These are phyloP conservation scores for Malachius bipustulatus DNA, from an alignment of 2,888 invertebrate species.

Conservation along the genomic window DNA sequence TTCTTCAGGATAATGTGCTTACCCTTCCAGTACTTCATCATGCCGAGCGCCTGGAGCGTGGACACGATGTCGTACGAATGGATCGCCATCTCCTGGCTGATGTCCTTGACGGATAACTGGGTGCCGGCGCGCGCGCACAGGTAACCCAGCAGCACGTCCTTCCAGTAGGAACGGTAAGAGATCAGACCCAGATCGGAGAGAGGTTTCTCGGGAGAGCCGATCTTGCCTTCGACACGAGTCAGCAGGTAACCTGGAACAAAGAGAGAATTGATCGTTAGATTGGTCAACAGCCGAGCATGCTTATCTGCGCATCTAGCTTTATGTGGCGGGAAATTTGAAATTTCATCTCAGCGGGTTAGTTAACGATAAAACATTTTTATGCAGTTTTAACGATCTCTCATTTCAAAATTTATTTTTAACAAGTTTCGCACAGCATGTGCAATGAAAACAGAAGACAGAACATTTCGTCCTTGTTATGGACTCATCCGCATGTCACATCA, in stretches of 20 bases:
- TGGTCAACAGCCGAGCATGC: background rate
- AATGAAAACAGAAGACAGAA: too few relatives aligned
- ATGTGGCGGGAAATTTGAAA: too few relatives aligned
- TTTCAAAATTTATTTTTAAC: too few relatives aligned
- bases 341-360: too few relatives aligned
- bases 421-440: too few relatives aligned
- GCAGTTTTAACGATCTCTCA: too few relatives aligned
- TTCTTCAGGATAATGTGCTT: conserved; percentile 93
- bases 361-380: too few relatives aligned
- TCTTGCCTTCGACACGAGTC: conserved; percentile 90
- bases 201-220: conserved; percentile 99
- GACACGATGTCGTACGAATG: conserved; percentile 96
- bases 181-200: conserved; percentile 94
- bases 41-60: conserved; percentile 88
- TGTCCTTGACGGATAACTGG: conserved; percentile 82
- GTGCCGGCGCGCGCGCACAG: conserved; percentile 81
- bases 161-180: conserved; percentile 98
- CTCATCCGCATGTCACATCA: too few relatives aligned
- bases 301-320: background rate
- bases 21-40: conserved; percentile 96
- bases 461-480: too few relatives aligned
- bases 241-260: conserved; percentile 75
- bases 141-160: conserved; percentile 85
- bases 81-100: conserved; percentile 86
- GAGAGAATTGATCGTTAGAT: conserved; percentile 10